Percentiles rank a stretch among this genome's conserved stretches.
Conservation (phyloP, 2,888 invertebrate genomes). For the Isoperla grammatica region DNA sequence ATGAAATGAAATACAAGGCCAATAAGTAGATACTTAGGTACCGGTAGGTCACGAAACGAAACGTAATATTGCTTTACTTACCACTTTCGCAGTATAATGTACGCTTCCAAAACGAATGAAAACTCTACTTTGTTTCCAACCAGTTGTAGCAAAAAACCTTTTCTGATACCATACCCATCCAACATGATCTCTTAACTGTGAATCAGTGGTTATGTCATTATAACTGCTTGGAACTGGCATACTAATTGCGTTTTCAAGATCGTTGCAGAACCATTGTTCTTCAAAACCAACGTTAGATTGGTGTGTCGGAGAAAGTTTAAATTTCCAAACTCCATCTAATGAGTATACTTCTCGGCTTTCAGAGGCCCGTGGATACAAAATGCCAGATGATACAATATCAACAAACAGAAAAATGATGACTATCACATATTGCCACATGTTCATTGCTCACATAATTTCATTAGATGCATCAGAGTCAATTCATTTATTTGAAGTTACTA, state of each 20-base stretch:
- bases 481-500: no score
- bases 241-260: conserved; percentile 36
- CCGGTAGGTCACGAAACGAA: no score
- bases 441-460: no score
- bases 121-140: conserved; percentile 41
- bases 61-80: no score
- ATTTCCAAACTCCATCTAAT: conserved; percentile 35
- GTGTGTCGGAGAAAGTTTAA: conserved; percentile 27
- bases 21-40: no score
- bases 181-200: conserved; percentile 49
- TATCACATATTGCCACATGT: not conserved
- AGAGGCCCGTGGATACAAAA: conserved; percentile 29
- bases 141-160: conserved; percentile 42
- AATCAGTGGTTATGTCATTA: conserved; percentile 52
- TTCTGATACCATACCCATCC: conserved; percentile 59
- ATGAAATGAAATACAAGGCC: no score
- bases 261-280: conserved; percentile 34
- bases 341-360: conserved; percentile 31
- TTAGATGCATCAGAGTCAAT: no score
- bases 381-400: not conserved
- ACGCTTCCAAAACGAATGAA: conserved; percentile 52
- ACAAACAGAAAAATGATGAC: not conserved
- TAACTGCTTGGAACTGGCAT: conserved; percentile 57
- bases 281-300: conserved; percentile 32
- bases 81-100: conserved; percentile 49